A percentile compares a stretch with the other conserved stretches of the same genome.
These are phyloP conservation scores for Apeltes quadracus DNA, from an alignment of 2,113 vertebrate genomes.

Conservation along the genomic window DNA sequence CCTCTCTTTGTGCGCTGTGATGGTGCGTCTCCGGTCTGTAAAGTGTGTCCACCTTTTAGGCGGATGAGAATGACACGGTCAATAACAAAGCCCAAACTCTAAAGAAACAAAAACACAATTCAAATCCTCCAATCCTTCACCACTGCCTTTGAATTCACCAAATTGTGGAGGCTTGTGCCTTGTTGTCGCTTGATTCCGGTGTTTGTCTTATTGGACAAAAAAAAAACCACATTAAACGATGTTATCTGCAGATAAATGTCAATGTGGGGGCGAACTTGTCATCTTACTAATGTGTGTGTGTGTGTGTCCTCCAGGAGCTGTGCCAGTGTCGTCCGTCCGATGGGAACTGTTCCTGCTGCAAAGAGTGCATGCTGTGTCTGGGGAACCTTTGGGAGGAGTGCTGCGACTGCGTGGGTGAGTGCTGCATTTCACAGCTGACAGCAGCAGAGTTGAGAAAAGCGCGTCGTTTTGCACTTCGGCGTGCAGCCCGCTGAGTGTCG, in stretches of 20 bases:
- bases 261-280: too few relatives aligned
- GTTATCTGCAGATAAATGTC: too few relatives aligned
- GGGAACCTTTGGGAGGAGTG: conserved; percentile 98
- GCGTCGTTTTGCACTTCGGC: neutral
- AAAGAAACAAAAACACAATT: neutral
- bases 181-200: neutral
- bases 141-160: neutral
- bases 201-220: too few relatives aligned
- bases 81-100: neutral
- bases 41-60: neutral
- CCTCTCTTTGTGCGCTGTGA: conserved; percentile 36
- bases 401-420: conserved; percentile 98
- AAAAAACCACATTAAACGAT: neutral
- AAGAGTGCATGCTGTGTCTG: conserved; percentile 98
- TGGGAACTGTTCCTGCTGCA: conserved; percentile 98
- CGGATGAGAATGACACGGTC: neutral
- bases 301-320: conserved; percentile 85
- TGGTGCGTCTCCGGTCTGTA: conserved; percentile 29
- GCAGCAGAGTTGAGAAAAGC: conserved; percentile 7
- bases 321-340: conserved; percentile 96
- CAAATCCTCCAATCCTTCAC: neutral
- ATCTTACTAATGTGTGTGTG: neutral
- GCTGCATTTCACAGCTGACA: conserved; percentile 6
- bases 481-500: conserved; percentile 1
- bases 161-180: neutral